A percentile compares a stretch with the other conserved stretches of the same genome.
These are phyloP conservation scores for Diadophis punctatus DNA, from an alignment of 2,113 vertebrate genomes.

Conservation along the genomic window DNA sequence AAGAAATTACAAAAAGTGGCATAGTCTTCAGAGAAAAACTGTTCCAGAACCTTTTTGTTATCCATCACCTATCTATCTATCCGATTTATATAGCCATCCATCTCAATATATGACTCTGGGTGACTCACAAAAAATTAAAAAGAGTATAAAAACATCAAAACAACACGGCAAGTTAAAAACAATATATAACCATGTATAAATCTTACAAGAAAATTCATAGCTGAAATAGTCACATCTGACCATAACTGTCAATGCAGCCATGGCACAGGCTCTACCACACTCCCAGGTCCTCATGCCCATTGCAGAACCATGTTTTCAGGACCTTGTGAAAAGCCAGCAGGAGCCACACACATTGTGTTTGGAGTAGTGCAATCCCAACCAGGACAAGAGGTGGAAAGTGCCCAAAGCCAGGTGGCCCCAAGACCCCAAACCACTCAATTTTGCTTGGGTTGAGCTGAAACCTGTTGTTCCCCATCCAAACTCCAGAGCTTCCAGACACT, in stretches of 20 bases:
- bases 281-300: accelerated
- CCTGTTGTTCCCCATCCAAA: neutral
- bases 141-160: neutral
- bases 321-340: neutral
- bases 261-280: neutral
- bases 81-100: neutral
- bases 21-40: neutral
- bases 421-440: neutral
- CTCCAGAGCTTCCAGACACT: neutral
- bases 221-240: neutral
- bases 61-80: neutral
- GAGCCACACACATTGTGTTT: neutral
- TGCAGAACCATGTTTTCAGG: neutral
- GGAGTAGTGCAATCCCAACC: neutral
- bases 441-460: neutral
- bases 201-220: neutral
- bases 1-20: neutral
- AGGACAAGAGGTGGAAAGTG: no score
- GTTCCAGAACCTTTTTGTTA: neutral
- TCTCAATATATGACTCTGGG: neutral
- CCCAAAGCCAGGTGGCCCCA: neutral
- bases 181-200: neutral
- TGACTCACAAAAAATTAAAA: neutral
- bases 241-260: neutral
- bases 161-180: neutral